These are phyloP conservation scores for Aphelenchoides bicaudatus DNA, from an alignment of 2,888 invertebrate genomes.

Conservation along the genomic window DNA sequence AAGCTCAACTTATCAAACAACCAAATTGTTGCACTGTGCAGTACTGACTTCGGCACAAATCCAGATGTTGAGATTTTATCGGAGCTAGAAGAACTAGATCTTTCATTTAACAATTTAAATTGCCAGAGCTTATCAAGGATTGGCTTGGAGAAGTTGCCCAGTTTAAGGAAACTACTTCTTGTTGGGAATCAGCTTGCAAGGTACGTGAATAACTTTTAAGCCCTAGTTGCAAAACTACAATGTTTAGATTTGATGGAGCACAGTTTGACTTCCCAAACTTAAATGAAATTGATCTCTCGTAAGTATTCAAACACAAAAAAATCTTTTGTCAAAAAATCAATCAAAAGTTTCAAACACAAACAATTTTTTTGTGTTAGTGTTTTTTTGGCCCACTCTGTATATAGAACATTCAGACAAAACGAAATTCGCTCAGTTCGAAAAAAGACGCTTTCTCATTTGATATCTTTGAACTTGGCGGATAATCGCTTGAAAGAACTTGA, in stretches of 20 bases:
- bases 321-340: too few species aligned
- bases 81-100: slow-evolving; percentile 19
- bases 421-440: slow-evolving; percentile 37
- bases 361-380: too few species aligned
- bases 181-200: slow-evolving; percentile 27
- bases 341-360: too few species aligned
- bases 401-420: slow-evolving; percentile 42
- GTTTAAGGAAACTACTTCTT: slow-evolving; percentile 21
- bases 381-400: too few species aligned
- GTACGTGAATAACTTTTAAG: slow-evolving; percentile 5
- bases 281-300: slow-evolving; percentile 37
- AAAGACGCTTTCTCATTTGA: slow-evolving; percentile 28
- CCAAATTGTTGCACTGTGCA: slow-evolving; percentile 20
- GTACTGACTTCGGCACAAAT: slow-evolving; percentile 10
- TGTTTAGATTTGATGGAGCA: slow-evolving; percentile 37
- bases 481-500: slow-evolving; percentile 40
- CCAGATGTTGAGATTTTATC: slow-evolving; percentile 16
- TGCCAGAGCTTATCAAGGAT: slow-evolving; percentile 27
- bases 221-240: not conserved
- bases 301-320: too few species aligned
- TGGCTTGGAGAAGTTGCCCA: slow-evolving; percentile 27
- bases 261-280: slow-evolving; percentile 37
- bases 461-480: slow-evolving; percentile 23
- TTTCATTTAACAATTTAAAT: slow-evolving; percentile 31
- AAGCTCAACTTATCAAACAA: slow-evolving; percentile 29